Base-by-base conservation (phyloP, 2,797 vertebrate genomes). In the Falco biarmicus region DNA sequence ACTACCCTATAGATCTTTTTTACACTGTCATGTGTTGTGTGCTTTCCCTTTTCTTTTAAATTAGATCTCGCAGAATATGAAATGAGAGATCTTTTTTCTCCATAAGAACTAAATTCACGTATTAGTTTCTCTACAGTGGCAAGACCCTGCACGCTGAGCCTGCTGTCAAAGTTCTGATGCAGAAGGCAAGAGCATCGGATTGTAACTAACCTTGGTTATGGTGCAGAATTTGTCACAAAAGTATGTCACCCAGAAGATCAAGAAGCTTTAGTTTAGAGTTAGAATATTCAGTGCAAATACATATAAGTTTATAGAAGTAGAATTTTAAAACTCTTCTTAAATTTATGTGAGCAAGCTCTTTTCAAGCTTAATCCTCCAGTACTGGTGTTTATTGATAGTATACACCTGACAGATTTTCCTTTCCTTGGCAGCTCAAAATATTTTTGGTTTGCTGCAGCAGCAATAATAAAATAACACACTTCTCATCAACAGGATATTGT, bases 401-500 rank as follows among this genome's bases (percentile, higher is more conserved):
- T 64, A 83, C n/a, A 51, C 48, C 24, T 64, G 56, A 61, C 21
- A 91, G 64, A 61, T 89, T 89, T 86, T 80, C 24, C 26, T 89
- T 90, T 85, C 54, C 84, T 82, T 53, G 32, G 43, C 64, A 90
- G 41, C 68, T 87, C 48, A 68, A 78, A 95, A 83, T 3, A 78
- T 34, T 75, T 83, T 43, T 85, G 20, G 19, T 73, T 85, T 94
- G 34, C 50, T 94, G 71, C 53, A 87, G 53, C n/a, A 89, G 19
- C 43, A 68, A 39, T 71, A 90, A 85, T 75, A 91, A 84, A 89
- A 77, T 77, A 89, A 56, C 37, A 74, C 34, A 48, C 31, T 87
- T 94, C 64, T 90, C 61, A 71, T 93, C 84, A 95, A 56, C 77
- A 60, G 51, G 50, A 85, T 93, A 95, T 95, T 96, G 70, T 84